Evolutionary conservation across 2,797 vertebrate species (phyloP).

Genomic region (Hydrophis major): DNA sequence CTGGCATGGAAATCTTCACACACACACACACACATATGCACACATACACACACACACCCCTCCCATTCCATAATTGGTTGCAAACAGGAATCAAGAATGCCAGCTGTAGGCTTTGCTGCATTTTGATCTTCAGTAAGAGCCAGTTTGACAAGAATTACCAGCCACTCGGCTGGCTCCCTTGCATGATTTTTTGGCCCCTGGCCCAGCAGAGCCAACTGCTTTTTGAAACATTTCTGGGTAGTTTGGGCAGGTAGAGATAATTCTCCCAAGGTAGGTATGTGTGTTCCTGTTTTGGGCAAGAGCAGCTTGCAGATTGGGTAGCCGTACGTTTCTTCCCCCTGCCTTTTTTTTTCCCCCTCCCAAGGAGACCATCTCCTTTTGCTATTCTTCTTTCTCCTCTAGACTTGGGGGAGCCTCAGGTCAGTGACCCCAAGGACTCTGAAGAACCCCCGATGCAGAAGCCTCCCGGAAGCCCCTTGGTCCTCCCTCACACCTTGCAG

Average conservation of each 20-base stretch:
- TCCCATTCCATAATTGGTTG: conserved; percentile 46
- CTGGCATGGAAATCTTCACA: not conserved
- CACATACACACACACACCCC: not conserved
- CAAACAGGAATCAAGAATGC: conserved; percentile 55
- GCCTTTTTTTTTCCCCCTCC: not conserved
- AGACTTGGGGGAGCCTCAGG: conserved; percentile 82
- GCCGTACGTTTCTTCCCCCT: not conserved
- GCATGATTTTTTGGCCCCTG: conserved; percentile 45
- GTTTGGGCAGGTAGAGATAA: conserved; percentile 42
- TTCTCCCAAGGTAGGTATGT: not conserved
- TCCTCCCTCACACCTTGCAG: conserved; percentile 81
- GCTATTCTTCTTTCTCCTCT: conserved; percentile 63
- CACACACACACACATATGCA: no score
- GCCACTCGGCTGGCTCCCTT: conserved; percentile 45
- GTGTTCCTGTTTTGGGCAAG: conserved; percentile 9
- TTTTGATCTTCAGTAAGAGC: conserved; percentile 56
- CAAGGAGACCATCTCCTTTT: not conserved
- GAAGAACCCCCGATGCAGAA: conserved; percentile 81
- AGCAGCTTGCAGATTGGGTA: conserved; percentile 9
- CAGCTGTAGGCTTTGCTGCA: conserved; percentile 26
- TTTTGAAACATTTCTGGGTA: conserved; percentile 33
- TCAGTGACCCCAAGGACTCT: conserved; percentile 73
- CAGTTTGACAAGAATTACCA: conserved; percentile 62
- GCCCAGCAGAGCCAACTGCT: conserved; percentile 34
- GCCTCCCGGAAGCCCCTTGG: conserved; percentile 80